Conservation (phyloP, 1,140 invertebrate species). For the Drepana arcuata region DNA sequence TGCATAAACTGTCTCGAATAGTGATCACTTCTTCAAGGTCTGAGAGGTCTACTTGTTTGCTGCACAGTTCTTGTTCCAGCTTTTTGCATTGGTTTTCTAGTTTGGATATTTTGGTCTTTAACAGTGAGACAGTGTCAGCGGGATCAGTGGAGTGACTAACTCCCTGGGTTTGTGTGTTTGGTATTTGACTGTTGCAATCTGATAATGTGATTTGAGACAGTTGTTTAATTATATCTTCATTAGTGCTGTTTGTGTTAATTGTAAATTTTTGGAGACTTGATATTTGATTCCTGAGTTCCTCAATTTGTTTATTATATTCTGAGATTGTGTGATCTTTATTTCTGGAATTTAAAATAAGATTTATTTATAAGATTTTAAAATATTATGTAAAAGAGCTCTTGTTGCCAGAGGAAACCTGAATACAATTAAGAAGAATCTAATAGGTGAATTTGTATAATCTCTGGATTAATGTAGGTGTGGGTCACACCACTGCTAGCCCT, state of each 20-base stretch:
- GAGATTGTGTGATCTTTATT: constrained; percentile 57
- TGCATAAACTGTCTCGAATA: constrained; percentile 57
- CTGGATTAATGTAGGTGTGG: no score
- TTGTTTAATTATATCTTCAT: constrained; percentile 27
- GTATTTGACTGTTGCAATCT: no score
- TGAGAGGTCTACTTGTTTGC: constrained; percentile 52
- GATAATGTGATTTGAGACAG: constrained; percentile 22
- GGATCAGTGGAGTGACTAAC: no score
- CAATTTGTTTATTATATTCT: constrained; percentile 58
- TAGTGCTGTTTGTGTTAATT: no score
- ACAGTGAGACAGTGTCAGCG: no score
- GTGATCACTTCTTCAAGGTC: constrained; percentile 55
- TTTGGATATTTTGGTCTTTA: constrained; percentile 24
- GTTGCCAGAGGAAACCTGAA: no score
- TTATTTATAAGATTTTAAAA: no score
- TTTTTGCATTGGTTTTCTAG: constrained; percentile 46
- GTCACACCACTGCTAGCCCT: no score
- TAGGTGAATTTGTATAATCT: no score
- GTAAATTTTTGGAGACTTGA: constrained; percentile 27
- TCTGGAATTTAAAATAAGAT: constrained; percentile 37
- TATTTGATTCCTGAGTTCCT: constrained; percentile 54
- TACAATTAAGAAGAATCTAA: no score
- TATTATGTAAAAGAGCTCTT: no score
- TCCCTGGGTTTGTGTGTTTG: no score
- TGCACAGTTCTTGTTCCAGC: constrained; percentile 48